Conservation (phyloP, 2,888 invertebrate genomes). For the Brachyopa scutellaris region DNA sequence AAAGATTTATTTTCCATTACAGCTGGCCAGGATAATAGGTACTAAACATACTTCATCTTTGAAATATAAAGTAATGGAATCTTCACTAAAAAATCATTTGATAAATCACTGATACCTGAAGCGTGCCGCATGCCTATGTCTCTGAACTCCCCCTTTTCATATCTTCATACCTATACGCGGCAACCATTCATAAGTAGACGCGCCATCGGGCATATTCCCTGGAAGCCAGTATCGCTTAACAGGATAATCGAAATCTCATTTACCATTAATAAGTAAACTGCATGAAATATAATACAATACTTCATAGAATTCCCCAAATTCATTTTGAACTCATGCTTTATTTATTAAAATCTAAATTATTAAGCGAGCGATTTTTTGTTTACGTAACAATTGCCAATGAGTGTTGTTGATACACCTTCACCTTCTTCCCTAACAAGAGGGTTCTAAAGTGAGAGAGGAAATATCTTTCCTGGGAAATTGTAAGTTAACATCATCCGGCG, state of each 20-base stretch:
- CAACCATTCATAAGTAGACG: background rate
- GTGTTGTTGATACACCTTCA: background rate
- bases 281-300: background rate
- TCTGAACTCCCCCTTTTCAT: conserved; percentile 18
- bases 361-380: conserved; percentile 13
- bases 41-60: too few relatives aligned
- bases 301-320: conserved; percentile 23
- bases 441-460: too few relatives aligned
- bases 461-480: conserved; percentile 45
- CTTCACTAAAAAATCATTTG: too few relatives aligned
- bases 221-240: background rate
- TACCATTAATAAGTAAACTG: conserved; percentile 3
- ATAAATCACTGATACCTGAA: conserved; percentile 6
- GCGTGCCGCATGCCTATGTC: background rate
- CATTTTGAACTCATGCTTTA: conserved; percentile 31
- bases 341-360: conserved; percentile 58
- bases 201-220: background rate
- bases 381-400: conserved; percentile 11
- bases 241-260: conserved; percentile 37
- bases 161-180: conserved; percentile 4
- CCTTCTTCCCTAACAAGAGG: too few relatives aligned
- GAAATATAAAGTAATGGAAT: too few relatives aligned
- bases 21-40: too few relatives aligned
- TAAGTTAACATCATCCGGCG: conserved; percentile 68
- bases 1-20: too few relatives aligned